Evolutionary conservation across 2,797 vertebrate species (phyloP), one percentile per base, ranked within the genome.

Genomic region (Sebastes nivosus): DNA sequence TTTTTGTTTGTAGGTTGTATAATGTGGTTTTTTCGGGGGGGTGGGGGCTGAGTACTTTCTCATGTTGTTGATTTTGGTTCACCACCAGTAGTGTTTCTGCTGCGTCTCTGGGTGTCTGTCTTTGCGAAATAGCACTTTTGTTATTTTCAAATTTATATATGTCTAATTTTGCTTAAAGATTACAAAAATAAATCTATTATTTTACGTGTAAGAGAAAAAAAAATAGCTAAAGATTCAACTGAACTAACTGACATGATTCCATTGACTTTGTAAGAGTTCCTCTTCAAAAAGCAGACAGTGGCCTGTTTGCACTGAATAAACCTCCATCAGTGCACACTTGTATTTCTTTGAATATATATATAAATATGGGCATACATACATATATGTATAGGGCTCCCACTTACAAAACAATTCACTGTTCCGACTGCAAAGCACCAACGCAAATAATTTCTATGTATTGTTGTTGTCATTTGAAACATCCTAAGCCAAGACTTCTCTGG

Each of bases 131-230:
- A 96, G 94, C 95, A 95, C 94, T 95, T 96, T 96, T 93, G 92
- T 95, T 96, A 88, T 94, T 95, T 96, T 93, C 77, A 93, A 94
- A 94, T 89, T 95, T 95, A 91, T 95, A 95, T 94, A 95, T 96
- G 95, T 96, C 95, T 95, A 95, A 95, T 96, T 96, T 96, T 96
- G 94, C 95, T 96, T 96, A 95, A 96, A 95, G 93, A 94, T 95
- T 94, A 95, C 90, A 91, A 95, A 52, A 95, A 96, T 94, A 95
- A 96, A 95, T 96, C 82, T 94, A 95, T 96, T 95, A 96, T 96
- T 96, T 96, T 96, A 96, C 83, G 92, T 96, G 95, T 96, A 96
- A 95, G 93, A 95, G 92, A 92, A 92, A 94, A 93, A 92, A 95
- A 94, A 93, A 94, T 95, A 95, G 95, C 91, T 95, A 91, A 95